A percentile compares a stretch with the other conserved stretches of the same genome.
Evolutionary conservation across 2,113 vertebrate genomes (phyloP).

Genomic region (Chaetodon trifascialis): DNA sequence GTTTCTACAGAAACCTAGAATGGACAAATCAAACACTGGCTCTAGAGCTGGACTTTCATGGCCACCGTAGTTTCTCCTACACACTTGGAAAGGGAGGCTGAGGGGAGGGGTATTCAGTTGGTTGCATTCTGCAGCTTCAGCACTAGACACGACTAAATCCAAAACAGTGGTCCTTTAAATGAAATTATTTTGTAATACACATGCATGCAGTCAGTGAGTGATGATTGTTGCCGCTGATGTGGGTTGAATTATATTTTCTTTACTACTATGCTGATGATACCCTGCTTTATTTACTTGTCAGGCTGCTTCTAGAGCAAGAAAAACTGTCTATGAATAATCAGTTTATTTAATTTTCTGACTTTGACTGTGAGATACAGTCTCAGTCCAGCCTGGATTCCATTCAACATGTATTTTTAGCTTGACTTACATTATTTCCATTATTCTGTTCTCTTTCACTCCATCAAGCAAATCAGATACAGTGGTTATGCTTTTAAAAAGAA

Average conservation of each 20-base stretch:
- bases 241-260: not conserved
- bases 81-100: too few relatives aligned
- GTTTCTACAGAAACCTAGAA: too few relatives aligned
- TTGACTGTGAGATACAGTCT: not conserved
- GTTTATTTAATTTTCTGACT: not conserved
- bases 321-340: not conserved
- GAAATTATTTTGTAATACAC: too few relatives aligned
- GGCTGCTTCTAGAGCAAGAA: not conserved
- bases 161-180: too few relatives aligned
- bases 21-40: too few relatives aligned
- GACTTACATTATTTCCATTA: conserved; percentile 30
- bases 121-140: too few relatives aligned
- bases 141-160: too few relatives aligned
- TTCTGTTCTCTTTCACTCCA: conserved; percentile 25
- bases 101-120: too few relatives aligned
- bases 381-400: conserved; percentile 8
- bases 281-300: not conserved
- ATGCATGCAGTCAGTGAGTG: too few relatives aligned
- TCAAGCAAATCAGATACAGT: conserved; percentile 33
- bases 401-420: not conserved
- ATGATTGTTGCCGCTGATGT: too few relatives aligned
- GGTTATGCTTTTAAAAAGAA: conserved; percentile 60
- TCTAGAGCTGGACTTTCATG: too few relatives aligned
- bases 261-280: not conserved
- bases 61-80: too few relatives aligned